Evolutionary conservation across 2,797 vertebrate species (phyloP).

Genomic region (Somateria mollissima): DNA sequence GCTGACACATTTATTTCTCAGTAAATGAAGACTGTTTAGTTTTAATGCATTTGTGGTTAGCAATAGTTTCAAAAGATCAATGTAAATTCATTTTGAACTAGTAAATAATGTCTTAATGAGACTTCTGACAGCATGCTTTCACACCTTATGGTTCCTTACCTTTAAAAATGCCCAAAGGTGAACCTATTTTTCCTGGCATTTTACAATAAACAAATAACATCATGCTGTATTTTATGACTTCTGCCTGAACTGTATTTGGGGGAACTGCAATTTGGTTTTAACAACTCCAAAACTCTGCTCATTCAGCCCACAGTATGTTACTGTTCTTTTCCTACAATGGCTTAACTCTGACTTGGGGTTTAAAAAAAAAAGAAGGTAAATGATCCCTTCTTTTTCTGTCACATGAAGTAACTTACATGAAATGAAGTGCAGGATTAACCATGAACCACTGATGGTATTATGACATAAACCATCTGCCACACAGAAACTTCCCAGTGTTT

Average conservation of each 20-base stretch:
- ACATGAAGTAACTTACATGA: not conserved
- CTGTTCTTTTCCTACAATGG: slow-evolving; percentile 36
- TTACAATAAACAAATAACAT: slow-evolving; percentile 56
- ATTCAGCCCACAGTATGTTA: slow-evolving; percentile 39
- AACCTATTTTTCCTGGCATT: slow-evolving; percentile 51
- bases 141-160: slow-evolving; percentile 77
- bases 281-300: not conserved
- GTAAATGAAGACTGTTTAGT: slow-evolving; percentile 83
- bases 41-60: slow-evolving; percentile 87
- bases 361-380: not conserved
- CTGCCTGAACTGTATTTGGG: slow-evolving; percentile 67
- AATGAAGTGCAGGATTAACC: not conserved
- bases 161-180: slow-evolving; percentile 70
- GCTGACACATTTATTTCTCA: slow-evolving; percentile 85
- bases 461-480: not conserved
- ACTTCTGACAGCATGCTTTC: slow-evolving; percentile 76
- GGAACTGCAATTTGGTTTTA: slow-evolving; percentile 52
- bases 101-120: slow-evolving; percentile 82
- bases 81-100: slow-evolving; percentile 82
- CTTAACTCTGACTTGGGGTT: not conserved
- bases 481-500: not conserved
- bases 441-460: not conserved
- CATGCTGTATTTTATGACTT: slow-evolving; percentile 73
- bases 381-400: not conserved
- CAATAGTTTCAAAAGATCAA: slow-evolving; percentile 82